Conservation (phyloP, 2,797 vertebrate species). For the Pteropus rufus region DNA sequence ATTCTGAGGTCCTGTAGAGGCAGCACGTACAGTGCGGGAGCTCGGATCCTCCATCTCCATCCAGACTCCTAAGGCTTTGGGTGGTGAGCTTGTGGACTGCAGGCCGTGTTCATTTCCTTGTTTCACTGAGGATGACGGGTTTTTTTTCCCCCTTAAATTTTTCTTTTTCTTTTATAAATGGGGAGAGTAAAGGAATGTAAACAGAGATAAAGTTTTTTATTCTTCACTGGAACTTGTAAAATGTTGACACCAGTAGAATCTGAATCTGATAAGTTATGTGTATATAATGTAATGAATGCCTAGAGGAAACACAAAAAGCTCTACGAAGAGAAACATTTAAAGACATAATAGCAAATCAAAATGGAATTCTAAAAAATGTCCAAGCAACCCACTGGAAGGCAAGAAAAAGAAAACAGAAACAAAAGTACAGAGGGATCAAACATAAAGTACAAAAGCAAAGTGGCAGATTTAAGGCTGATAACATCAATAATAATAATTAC, state of each 20-base stretch:
- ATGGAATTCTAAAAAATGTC: background rate
- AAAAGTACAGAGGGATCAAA: conserved; percentile 3
- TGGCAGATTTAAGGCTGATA: background rate
- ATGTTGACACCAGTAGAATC: background rate
- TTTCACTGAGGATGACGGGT: background rate
- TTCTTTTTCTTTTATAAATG: background rate
- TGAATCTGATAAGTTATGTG: background rate
- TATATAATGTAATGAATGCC: background rate
- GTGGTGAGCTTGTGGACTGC: background rate
- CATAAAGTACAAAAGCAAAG: background rate
- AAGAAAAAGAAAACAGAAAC: background rate
- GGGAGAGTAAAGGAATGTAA: background rate
- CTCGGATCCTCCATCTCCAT: background rate
- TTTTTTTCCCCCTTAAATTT: background rate
- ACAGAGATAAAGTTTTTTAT: background rate
- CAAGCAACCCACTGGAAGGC: background rate
- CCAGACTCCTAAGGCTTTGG: background rate
- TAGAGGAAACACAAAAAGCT: background rate
- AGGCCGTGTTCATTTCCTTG: background rate
- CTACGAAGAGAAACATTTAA: background rate
- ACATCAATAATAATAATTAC: background rate
- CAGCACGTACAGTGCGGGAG: background rate
- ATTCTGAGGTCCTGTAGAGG: background rate
- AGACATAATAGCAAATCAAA: background rate
- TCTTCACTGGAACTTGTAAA: background rate